Base-by-base conservation (phyloP, 37 sponge, comb jelly and placozoan genomes). In the Axinella damicornis region DNA sequence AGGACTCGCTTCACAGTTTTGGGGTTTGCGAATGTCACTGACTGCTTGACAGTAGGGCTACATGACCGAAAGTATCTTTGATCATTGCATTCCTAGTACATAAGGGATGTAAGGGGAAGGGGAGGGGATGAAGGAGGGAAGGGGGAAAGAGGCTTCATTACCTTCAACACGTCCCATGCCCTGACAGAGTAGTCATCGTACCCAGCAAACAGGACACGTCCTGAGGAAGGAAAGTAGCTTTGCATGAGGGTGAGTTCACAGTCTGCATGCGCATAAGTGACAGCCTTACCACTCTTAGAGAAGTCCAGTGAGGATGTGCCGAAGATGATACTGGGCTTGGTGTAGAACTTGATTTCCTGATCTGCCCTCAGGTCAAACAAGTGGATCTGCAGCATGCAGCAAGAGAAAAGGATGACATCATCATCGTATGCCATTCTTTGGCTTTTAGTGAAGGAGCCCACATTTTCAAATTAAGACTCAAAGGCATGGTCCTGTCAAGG, bases 161-260 rank as follows among this genome's bases (percentile, higher is more conserved):
- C 96, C 95, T 96, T 96, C 25, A 96, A 61, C 16, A 81, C 74
- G 74, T 96, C 96, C 96, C 96, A 96, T 17, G 83, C 92, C 35
- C 92, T 75, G 19, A 96, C 60, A 19, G 85, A 75, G 73, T 79
- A 60, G 69, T 96, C 96, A 67, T 90, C 80, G 46, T 96, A 96
- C 15, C 95, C 94, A 57, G 72, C 94, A 93, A 96, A 93, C 52
- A 96, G 16, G 30, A 96, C 33, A 2, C 94, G 87, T 25, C 94
- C 94, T 88, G 35, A 2, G 61, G 56, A 65, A 30, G 58, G 40
- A 56, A 9, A 20, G 70, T 22, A 75, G 30, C n/a, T n/a, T n/a
- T n/a, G n/a, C n/a, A 32, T 17, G 53, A 41, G 65, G 20, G 65
- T 46, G 6, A 46, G 4, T 12, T 46, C 4, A 46, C 46, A 46